Evolutionary conservation across 2,113 vertebrate genomes (phyloP), one percentile per base, ranked within the genome.

Genomic region (Sterna hirundo): DNA sequence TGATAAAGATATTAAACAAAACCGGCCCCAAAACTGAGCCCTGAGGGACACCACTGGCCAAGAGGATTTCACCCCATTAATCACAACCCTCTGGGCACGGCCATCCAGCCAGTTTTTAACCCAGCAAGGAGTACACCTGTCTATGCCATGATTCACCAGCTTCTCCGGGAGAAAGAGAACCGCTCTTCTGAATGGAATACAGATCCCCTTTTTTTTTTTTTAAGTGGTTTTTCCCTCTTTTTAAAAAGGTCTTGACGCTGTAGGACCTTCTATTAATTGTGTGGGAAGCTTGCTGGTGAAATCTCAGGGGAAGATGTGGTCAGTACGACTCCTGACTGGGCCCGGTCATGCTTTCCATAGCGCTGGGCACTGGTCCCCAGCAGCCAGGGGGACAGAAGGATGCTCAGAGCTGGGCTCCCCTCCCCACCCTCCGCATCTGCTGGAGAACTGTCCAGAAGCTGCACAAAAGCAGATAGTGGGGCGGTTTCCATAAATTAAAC

Each of bases 261-360:
- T 29, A 38, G 46, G 17, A 46, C 52, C 46, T 60, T 32, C 27
- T 29, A 2, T n/a, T 32, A 9, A 38, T 14, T 10, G 27, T 1
- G 9, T 26, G 60, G 69, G 80, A 32, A 62, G 29, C 47, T 47
- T 36, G 47, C 60, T 66, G 66, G 47, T 29, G 36, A 26, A 58
- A 6, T 16, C 16, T 30, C 22, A 0, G 0, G 5, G 83, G 58
- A 13, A 65, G 58, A 7, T 3, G 25, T 5, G 10, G 32, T 38
- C 25, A 10, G 52, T 16, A 2, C 4, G 49, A 17, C 13, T 30
- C 58, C 23, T 14, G 34, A 26, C 3, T 2, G 13, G 42, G 22
- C 23, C 65, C 0, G 2, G 29, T 11, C 40, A 4, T 18, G 1
- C 8, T 27, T 34, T 10, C 34, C 5, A 9, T 4, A 14, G 70